A percentile compares a stretch with the other conserved stretches of the same genome.
Conservation (phyloP, 2,113 vertebrate genomes). For the Microtus richardsoni region DNA sequence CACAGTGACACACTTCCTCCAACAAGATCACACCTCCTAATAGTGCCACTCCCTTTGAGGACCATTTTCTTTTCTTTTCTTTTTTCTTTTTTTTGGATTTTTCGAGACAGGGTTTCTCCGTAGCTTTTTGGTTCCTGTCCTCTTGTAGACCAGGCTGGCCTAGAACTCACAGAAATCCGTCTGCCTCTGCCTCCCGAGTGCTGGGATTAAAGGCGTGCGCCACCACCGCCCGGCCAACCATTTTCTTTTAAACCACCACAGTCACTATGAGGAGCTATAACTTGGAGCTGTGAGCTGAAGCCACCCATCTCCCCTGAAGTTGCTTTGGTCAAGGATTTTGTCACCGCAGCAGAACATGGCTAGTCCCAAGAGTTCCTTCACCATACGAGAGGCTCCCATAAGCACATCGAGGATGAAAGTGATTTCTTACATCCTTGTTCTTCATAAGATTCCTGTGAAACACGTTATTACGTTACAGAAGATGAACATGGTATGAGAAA, state of each 20-base stretch:
- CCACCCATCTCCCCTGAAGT: neutral
- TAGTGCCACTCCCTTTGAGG: too few relatives aligned
- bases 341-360: neutral
- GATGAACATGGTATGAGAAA: neutral
- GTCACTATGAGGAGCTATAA: neutral
- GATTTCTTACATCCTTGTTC: neutral
- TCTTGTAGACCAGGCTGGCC: too few relatives aligned
- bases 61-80: neutral
- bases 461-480: slow-evolving; percentile 6
- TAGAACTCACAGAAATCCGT: too few relatives aligned
- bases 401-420: neutral
- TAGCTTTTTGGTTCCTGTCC: too few relatives aligned
- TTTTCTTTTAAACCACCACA: neutral
- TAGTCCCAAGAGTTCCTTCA: neutral
- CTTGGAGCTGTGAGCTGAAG: neutral
- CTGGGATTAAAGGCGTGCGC: too few relatives aligned
- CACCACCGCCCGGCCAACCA: too few relatives aligned
- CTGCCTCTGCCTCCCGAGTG: too few relatives aligned
- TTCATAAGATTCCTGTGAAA: neutral
- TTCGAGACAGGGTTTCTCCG: too few relatives aligned
- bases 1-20: too few relatives aligned
- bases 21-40: too few relatives aligned
- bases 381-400: neutral
- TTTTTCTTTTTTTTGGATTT: too few relatives aligned
- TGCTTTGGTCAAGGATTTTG: neutral